Evolutionary conservation across 2,888 invertebrate species (phyloP), one percentile per base, ranked within the genome.

Genomic region (Caenorhabditis parvicauda): DNA sequence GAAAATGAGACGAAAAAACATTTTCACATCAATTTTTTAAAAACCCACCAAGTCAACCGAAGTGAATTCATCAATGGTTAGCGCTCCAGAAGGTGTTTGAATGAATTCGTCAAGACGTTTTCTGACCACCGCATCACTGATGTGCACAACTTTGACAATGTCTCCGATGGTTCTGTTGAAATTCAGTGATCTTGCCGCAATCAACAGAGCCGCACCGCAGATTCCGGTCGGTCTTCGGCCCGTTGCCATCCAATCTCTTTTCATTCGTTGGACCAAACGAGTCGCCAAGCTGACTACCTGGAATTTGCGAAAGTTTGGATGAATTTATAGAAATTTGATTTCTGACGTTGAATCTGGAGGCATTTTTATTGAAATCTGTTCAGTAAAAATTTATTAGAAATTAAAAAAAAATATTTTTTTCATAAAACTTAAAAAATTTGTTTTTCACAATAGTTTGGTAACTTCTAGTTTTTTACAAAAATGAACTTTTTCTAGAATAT

Each of bases 51-150:
- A 84, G 82, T 98, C 95, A 0, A 96, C 91, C 0, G 89, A 90
- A 88, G 93, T 90, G 82, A 98, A 98, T 84, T 98, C 95, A 73
- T 96, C 94, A 25, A 95, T 85, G 0, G 96, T 95, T 50, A 98
- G 84, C 7, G 89, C 88, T 79, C 94, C 92, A 12, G 94, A 92
- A 0, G 96, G 93, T 0, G 98, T 98, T 74, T 92, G 92, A 0
- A 92, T 92, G 82, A 98, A 98, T 84, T 98, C 98, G 27, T 89
- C 87, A 37, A 98, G 85, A 58, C 81, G 67, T 43, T 76, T 76
- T 32, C 77, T 41, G 5, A 81, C 74, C 47, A 79, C 81, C 3
- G 69, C 58, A 52, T 79, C 76, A 63, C 74, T 74, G 46, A 81
- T 77, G 45, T 81, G 76, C 24, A 81, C 80, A 12, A 80, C 72